Conservation (phyloP, 2,888 invertebrate genomes). For the Ochropleura leucogaster region DNA sequence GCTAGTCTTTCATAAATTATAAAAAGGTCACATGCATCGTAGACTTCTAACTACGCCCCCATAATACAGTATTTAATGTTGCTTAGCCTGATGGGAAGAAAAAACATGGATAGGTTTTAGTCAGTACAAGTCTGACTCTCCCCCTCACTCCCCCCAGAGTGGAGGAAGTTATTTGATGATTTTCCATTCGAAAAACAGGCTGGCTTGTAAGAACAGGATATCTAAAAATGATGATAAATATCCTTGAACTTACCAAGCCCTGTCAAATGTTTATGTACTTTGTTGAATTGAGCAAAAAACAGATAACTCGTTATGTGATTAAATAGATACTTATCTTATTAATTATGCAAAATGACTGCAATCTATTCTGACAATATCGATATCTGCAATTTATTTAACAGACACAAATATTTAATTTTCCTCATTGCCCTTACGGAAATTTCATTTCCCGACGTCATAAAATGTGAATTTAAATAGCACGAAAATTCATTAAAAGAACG, state of each 20-base stretch:
- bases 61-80: not conserved
- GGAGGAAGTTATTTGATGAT: too few relatives aligned
- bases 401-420: not conserved
- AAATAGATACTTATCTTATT: not conserved
- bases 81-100: too few relatives aligned
- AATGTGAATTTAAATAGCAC: constrained; percentile 31
- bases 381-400: not conserved
- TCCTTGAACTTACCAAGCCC: not conserved
- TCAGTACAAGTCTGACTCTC: too few relatives aligned
- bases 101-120: too few relatives aligned
- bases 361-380: too few relatives aligned
- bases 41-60: not conserved
- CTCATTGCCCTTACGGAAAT: not conserved
- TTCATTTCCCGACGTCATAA: not conserved
- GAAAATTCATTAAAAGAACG: constrained; percentile 38
- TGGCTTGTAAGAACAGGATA: not conserved
- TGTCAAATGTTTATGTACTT: not conserved
- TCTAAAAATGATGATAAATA: not conserved
- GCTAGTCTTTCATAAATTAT: not conserved
- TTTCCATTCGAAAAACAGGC: too few relatives aligned
- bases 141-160: too few relatives aligned
- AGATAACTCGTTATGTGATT: not conserved
- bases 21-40: not conserved
- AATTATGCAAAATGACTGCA: not conserved
- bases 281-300: not conserved